Evolutionary conservation across 2,113 vertebrate genomes (phyloP).

Genomic region (Hymenochirus boettgeri): DNA sequence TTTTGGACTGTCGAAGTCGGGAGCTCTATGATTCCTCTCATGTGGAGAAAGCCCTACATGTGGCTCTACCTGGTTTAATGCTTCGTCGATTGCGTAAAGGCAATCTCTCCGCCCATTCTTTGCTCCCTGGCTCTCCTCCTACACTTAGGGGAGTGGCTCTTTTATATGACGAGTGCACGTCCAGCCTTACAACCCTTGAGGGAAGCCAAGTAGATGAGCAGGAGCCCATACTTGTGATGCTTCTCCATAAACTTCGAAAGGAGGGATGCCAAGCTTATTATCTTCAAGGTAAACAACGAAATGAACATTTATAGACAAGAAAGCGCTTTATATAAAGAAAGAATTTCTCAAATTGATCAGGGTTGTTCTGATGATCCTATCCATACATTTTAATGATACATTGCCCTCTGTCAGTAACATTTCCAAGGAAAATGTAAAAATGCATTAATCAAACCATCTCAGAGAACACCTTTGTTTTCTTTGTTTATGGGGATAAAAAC

Average conservation of each 20-base stretch:
- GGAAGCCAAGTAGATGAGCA: constrained; percentile 42
- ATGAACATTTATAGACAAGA: no score
- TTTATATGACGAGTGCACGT: constrained; percentile 55
- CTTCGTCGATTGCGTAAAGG: constrained; percentile 58
- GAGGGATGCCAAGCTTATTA: constrained; percentile 60
- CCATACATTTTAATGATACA: no score
- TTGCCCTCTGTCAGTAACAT: no score
- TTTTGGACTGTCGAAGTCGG: constrained; percentile 58
- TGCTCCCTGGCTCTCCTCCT: constrained; percentile 50
- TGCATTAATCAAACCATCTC: no score
- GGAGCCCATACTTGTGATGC: constrained; percentile 50
- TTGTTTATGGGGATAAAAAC: no score
- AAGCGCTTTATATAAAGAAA: no score
- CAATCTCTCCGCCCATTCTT: constrained; percentile 51
- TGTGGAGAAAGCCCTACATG: constrained; percentile 55
- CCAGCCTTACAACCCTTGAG: constrained; percentile 16
- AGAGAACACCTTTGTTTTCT: no score
- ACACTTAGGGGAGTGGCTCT: constrained; percentile 44
- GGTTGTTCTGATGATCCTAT: no score
- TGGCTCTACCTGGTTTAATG: constrained; percentile 56
- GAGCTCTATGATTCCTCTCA: constrained; percentile 58
- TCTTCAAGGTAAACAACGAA: constrained; percentile 58
- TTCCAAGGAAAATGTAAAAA: no score
- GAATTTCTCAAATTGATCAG: no score
- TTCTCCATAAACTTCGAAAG: constrained; percentile 56